Evolutionary conservation across 2,113 vertebrate species (phyloP).

Genomic region (Microcebus ravelobensis): DNA sequence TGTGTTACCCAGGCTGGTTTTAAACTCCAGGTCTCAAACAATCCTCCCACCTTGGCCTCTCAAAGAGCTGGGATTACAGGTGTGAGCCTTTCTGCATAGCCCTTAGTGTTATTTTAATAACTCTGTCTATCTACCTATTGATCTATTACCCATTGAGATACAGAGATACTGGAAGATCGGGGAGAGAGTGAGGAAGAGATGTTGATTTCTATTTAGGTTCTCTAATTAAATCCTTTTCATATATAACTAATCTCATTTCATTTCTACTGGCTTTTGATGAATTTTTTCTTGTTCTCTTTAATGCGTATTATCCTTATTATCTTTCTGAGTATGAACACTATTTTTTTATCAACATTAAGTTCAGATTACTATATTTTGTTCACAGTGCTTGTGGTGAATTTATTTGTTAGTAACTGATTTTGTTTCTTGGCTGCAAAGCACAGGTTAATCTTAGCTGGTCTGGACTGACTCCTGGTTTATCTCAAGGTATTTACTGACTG

Average conservation of each 20-base stretch:
- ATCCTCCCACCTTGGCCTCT: too few species aligned
- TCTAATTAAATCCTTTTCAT: background rate
- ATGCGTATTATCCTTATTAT: background rate
- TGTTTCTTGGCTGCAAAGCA: background rate
- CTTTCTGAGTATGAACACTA: background rate
- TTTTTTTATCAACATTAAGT: background rate
- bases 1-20: too few species aligned
- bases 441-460: background rate
- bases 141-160: background rate
- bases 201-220: background rate
- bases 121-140: background rate
- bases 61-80: too few species aligned
- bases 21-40: too few species aligned
- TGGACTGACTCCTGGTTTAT: background rate
- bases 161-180: background rate
- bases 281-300: background rate
- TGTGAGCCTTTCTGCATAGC: too few species aligned
- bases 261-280: background rate
- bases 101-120: background rate
- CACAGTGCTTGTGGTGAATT: background rate
- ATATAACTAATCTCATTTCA: background rate
- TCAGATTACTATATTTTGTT: background rate
- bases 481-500: background rate
- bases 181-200: background rate
- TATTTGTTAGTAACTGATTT: background rate